These are phyloP conservation scores for Thecocarcelia acutangulata DNA, from an alignment of 2,888 invertebrate genomes.

Conservation along the genomic window DNA sequence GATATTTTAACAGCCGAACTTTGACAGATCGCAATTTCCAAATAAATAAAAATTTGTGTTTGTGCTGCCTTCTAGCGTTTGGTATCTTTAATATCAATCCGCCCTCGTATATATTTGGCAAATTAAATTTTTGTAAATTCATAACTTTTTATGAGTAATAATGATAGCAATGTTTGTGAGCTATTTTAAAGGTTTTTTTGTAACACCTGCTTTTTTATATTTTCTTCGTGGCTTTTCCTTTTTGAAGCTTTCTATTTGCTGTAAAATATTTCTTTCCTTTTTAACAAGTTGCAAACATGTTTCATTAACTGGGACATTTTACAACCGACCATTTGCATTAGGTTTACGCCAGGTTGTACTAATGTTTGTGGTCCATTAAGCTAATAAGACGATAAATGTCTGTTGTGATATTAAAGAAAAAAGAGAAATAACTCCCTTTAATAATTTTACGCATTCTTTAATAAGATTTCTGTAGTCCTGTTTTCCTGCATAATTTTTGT, in stretches of 20 bases:
- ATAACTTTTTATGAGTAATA: too few relatives aligned
- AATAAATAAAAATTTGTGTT: too few relatives aligned
- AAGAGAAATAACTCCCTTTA: background rate
- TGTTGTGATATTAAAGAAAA: background rate
- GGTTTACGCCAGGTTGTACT: background rate
- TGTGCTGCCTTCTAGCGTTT: too few relatives aligned
- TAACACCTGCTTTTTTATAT: too few relatives aligned
- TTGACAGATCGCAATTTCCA: too few relatives aligned
- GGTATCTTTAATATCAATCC: too few relatives aligned
- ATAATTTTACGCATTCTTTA: too few relatives aligned
- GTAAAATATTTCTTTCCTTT: background rate
- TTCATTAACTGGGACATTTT: conserved; percentile 57
- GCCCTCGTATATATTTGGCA: too few relatives aligned
- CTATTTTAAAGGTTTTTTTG: too few relatives aligned
- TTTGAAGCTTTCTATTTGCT: conserved; percentile 12
- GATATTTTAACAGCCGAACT: too few relatives aligned
- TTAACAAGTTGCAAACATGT: conserved; percentile 50
- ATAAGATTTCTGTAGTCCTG: too few relatives aligned
- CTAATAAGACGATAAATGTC: conserved; percentile 23
- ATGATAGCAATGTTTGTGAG: background rate
- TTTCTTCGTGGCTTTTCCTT: background rate
- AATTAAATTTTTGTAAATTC: too few relatives aligned
- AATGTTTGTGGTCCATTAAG: conserved; percentile 39
- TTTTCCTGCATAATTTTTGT: background rate
- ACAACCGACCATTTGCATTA: background rate